phyloP scores from a whole-genome alignment of 2,888 invertebrate species.

The Acleris holmiana region DNA sequence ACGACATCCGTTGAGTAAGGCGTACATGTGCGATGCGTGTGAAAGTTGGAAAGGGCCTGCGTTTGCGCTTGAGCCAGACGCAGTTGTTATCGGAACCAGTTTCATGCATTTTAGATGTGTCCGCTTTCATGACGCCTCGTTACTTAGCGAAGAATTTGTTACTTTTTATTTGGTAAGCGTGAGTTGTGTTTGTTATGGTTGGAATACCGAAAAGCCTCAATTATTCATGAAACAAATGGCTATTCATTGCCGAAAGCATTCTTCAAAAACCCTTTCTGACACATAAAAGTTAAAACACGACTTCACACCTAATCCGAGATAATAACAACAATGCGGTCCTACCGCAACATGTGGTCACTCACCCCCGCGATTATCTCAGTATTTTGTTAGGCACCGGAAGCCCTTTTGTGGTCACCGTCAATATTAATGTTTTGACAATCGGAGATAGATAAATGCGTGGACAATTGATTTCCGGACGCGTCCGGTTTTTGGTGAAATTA shows the following conservation, averaged over 20 bases:
- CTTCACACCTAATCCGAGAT: conserved; percentile 62
- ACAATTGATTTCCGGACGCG: conserved; percentile 50
- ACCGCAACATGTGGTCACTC: conserved; percentile 57
- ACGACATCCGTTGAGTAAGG: conserved; percentile 73
- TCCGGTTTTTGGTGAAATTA: conserved; percentile 48
- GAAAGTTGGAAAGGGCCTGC: conserved; percentile 73
- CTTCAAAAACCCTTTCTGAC: conserved; percentile 7
- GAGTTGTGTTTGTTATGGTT: conserved; percentile 45
- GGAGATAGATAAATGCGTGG: conserved; percentile 49
- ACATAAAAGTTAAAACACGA: conserved; percentile 50
- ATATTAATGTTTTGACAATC: conserved; percentile 72
- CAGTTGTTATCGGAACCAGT: conserved; percentile 69
- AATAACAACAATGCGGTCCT: conserved; percentile 52
- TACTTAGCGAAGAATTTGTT: conserved; percentile 58
- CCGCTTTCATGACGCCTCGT: conserved; percentile 65
- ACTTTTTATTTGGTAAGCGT: conserved; percentile 62
- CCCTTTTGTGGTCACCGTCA: conserved; percentile 68
- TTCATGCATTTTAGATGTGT: conserved; percentile 67
- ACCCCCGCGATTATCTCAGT: conserved; percentile 57
- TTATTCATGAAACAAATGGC: not conserved
- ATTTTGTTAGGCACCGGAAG: conserved; percentile 65
- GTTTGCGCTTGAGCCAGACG: conserved; percentile 43
- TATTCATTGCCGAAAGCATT: not conserved
- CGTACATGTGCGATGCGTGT: conserved; percentile 69
- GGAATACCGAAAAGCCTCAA: not conserved